Conservation (phyloP, 2,113 vertebrate species). For the Perognathus longimembris region DNA sequence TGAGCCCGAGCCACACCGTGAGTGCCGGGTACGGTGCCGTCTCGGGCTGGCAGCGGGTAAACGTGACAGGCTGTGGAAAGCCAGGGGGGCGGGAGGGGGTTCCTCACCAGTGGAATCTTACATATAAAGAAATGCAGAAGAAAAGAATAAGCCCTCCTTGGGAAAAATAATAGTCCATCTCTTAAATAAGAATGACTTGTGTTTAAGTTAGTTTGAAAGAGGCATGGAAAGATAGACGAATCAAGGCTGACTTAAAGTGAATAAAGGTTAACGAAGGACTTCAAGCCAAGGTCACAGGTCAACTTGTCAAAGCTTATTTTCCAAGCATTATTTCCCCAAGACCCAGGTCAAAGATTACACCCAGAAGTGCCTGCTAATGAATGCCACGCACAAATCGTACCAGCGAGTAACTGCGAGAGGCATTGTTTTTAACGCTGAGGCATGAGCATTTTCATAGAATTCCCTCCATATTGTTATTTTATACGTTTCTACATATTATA, state of each 20-base stretch:
- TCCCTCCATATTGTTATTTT: neutral
- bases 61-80: no score
- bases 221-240: neutral
- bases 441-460: neutral
- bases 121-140: neutral
- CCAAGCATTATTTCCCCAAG: neutral
- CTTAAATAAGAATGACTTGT: neutral
- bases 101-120: neutral
- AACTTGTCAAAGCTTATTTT: conserved; percentile 1
- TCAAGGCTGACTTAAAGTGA: neutral
- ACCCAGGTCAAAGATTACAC: neutral
- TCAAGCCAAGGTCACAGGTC: neutral
- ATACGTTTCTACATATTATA: no score
- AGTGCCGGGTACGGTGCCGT: no score
- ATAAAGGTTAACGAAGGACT: neutral
- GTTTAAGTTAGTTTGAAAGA: conserved; percentile 16
- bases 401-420: neutral
- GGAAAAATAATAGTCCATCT: neutral
- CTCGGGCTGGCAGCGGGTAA: no score
- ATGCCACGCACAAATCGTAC: no score
- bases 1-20: no score
- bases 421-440: neutral
- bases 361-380: neutral
- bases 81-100: neutral
- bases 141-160: neutral